Evolutionary conservation across 2,888 invertebrate species (phyloP), one percentile per base, ranked within the genome.

Genomic region (Volucella zonaria): DNA sequence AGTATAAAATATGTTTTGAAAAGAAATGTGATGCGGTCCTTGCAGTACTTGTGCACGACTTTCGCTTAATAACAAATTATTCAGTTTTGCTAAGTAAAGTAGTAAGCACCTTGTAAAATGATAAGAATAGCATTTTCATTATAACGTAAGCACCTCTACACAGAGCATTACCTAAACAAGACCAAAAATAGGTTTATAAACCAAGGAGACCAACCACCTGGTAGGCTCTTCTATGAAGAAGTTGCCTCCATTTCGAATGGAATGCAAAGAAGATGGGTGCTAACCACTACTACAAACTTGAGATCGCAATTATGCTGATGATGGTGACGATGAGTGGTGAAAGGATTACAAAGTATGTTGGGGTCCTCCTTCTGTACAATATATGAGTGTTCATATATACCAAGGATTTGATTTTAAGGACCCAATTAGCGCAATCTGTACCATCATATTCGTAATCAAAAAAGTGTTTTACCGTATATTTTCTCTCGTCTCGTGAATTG

Each of bases 371-470:
- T 75, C 83, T 81, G 80, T 85, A 76, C 76, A 81, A 68, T 67
- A 18, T 73, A 64, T 74, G 68, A 66, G 76, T 76, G 76, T 85
- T 85, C 83, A 62, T 67, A 80, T 71, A 71, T 85, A 75, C 76
- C 81, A 74, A 79, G 85, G 66, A 87, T 83, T 76, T 82, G 81
- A 86, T 82, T 87, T 87, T 87, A 86, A 87, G 87, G 87, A 87
- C 87, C 87, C 87, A 87, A 87, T 87, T 87, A 87, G 87, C 86
- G 87, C 86, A 86, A 87, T 87, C 87, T 86, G 86, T 86, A 87
- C 67, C 81, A 68, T 77, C 76, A 74, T 64, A 73, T 61, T 61
- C 76, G 68, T 52, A 77, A 85, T 54, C 54, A 66, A 81, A 80
- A 76, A 66, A 76, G 18, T 45, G 23, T 66, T 56, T 67, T 52